A percentile compares a stretch with the other conserved stretches of the same genome.
These are phyloP conservation scores for Hydrozoanthus tunicans DNA, from an alignment of 64 coral and sea anemone species.

Conservation along the genomic window DNA sequence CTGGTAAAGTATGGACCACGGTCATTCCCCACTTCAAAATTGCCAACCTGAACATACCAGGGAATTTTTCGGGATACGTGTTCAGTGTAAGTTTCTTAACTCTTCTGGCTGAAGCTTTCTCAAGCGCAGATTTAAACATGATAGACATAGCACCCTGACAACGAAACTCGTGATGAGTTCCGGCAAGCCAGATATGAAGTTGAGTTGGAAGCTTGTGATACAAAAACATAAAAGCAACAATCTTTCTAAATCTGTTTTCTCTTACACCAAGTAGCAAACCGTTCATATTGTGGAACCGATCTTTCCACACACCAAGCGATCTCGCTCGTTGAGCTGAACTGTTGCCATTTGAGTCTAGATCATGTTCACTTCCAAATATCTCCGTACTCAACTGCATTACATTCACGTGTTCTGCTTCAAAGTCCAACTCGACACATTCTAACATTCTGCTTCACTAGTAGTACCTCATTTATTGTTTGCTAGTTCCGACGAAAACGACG, in stretches of 20 bases:
- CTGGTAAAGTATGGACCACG: not conserved
- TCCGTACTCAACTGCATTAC: constrained; percentile 10
- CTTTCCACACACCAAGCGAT: constrained; percentile 34
- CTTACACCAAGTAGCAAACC: constrained; percentile 30
- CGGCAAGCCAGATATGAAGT: constrained; percentile 47
- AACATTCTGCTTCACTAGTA: constrained; percentile 3
- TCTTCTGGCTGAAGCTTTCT: not conserved
- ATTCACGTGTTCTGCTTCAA: constrained; percentile 26
- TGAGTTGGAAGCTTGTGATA: constrained; percentile 37
- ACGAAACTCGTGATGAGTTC: constrained; percentile 12
- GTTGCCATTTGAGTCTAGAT: not conserved
- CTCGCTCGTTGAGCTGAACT: not conserved
- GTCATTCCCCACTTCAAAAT: constrained; percentile 27
- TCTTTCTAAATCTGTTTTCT: not conserved
- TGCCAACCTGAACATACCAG: constrained; percentile 42
- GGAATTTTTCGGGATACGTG: constrained; percentile 38
- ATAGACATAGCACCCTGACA: constrained; percentile 31
- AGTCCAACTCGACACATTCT: constrained; percentile 38
- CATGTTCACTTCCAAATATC: constrained; percentile 7
- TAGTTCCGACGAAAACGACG: no score
- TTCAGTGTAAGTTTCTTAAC: constrained; percentile 39
- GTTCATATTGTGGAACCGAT: constrained; percentile 47
- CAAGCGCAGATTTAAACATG: constrained; percentile 41
- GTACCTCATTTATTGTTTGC: no score
- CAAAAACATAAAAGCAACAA: constrained; percentile 48